Evolutionary conservation across 2,797 vertebrate species (phyloP).

Genomic region (Tinamus major): DNA sequence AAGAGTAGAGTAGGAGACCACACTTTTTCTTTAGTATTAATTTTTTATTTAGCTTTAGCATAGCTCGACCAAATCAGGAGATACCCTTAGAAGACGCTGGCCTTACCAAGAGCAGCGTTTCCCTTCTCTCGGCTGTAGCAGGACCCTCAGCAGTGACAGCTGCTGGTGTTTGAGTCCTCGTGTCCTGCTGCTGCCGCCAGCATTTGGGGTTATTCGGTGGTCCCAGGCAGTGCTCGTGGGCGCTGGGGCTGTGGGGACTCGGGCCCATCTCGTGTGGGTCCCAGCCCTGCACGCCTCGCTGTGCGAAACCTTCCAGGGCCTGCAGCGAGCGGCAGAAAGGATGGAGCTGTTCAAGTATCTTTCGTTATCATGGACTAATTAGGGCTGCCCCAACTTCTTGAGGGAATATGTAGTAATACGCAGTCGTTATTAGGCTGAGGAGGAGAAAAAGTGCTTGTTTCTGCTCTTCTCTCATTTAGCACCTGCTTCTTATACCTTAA

Average conservation of each 20-base stretch:
- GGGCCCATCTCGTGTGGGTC: not conserved
- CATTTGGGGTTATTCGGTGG: not conserved
- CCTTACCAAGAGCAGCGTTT: not conserved
- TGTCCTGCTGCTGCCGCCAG: not conserved
- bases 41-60: constrained; percentile 29
- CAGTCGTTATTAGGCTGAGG: not conserved
- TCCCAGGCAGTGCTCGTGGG: not conserved
- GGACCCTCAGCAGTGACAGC: not conserved
- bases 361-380: constrained; percentile 33
- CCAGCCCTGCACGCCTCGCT: not conserved
- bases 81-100: not conserved
- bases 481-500: not conserved
- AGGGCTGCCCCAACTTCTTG: constrained; percentile 37
- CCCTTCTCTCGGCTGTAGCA: not conserved
- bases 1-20: not conserved
- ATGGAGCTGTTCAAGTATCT: constrained; percentile 2
- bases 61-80: not conserved
- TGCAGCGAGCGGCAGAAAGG: not conserved
- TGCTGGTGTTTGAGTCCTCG: not conserved
- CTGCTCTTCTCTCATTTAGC: not conserved
- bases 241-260: not conserved
- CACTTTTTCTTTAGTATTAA: not conserved
- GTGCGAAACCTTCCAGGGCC: not conserved
- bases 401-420: not conserved
- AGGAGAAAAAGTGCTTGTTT: constrained; percentile 13